Evolutionary conservation across 2,888 invertebrate species (phyloP).

Genomic region (Eupithecia centaureata): DNA sequence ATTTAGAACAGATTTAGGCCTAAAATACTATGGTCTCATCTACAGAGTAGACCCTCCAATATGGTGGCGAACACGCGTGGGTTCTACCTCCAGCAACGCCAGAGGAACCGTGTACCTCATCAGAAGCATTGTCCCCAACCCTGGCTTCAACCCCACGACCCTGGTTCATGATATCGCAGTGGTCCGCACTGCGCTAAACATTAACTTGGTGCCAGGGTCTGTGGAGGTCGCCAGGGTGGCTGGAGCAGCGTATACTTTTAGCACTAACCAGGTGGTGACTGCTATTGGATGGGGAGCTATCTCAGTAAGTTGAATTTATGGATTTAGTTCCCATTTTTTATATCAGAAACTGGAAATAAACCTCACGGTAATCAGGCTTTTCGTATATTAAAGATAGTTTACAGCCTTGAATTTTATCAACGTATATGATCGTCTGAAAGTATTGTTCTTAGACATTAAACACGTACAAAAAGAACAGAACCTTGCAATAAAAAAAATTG

Average conservation of each 20-base stretch:
- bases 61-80: slow-evolving; percentile 68
- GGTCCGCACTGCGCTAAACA: slow-evolving; percentile 53
- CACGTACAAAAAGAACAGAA: not conserved
- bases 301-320: slow-evolving; percentile 50
- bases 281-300: slow-evolving; percentile 72
- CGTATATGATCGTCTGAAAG: not conserved
- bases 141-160: slow-evolving; percentile 52
- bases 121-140: slow-evolving; percentile 57
- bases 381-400: not conserved
- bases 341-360: not conserved
- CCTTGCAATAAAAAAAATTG: not conserved
- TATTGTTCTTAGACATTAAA: not conserved
- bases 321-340: not conserved
- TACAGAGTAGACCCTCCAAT: slow-evolving; percentile 51
- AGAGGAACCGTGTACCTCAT: slow-evolving; percentile 60
- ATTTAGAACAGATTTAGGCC: too few relatives aligned
- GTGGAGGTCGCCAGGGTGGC: slow-evolving; percentile 58
- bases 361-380: too few relatives aligned
- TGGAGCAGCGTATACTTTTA: slow-evolving; percentile 55
- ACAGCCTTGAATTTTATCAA: not conserved
- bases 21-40: not conserved
- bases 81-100: slow-evolving; percentile 55
- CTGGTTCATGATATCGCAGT: slow-evolving; percentile 62
- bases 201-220: slow-evolving; percentile 48
- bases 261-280: slow-evolving; percentile 50